Percentiles rank a stretch among this genome's conserved stretches.
These are phyloP conservation scores for Eueides isabella DNA, from an alignment of 1,140 invertebrate genomes.

Conservation along the genomic window DNA sequence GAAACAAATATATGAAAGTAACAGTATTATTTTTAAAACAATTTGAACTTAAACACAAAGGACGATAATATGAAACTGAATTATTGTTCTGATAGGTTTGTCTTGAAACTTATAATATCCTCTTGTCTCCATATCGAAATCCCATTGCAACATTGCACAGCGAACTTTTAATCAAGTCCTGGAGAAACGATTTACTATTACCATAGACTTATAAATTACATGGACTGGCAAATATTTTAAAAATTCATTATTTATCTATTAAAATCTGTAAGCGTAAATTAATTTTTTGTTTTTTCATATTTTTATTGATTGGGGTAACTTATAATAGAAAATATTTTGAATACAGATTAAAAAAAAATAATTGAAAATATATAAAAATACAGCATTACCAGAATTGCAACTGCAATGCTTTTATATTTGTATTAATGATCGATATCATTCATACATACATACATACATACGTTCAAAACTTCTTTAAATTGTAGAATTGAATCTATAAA, in stretches of 20 bases:
- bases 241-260: too few relatives aligned
- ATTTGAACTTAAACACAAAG: not conserved
- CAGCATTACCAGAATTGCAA: too few relatives aligned
- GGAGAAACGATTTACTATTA: slow-evolving; percentile 72
- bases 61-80: slow-evolving; percentile 17
- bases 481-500: too few relatives aligned
- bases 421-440: too few relatives aligned
- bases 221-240: slow-evolving; percentile 1
- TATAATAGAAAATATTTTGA: not conserved
- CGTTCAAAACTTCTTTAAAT: too few relatives aligned
- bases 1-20: not conserved
- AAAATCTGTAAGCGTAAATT: too few relatives aligned
- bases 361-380: not conserved
- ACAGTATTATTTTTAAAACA: not conserved
- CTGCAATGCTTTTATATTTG: too few relatives aligned
- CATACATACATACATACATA: too few relatives aligned
- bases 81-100: slow-evolving; percentile 41
- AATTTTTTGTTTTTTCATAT: too few relatives aligned
- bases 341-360: not conserved
- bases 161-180: slow-evolving; percentile 78
- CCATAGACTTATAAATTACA: slow-evolving; percentile 50
- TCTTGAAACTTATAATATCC: slow-evolving; percentile 54
- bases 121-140: slow-evolving; percentile 72
- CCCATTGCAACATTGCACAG: slow-evolving; percentile 73
- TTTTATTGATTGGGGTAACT: not conserved